phyloP scores from a whole-genome alignment of 1,140 invertebrate species.

The Drosophila guanche region DNA sequence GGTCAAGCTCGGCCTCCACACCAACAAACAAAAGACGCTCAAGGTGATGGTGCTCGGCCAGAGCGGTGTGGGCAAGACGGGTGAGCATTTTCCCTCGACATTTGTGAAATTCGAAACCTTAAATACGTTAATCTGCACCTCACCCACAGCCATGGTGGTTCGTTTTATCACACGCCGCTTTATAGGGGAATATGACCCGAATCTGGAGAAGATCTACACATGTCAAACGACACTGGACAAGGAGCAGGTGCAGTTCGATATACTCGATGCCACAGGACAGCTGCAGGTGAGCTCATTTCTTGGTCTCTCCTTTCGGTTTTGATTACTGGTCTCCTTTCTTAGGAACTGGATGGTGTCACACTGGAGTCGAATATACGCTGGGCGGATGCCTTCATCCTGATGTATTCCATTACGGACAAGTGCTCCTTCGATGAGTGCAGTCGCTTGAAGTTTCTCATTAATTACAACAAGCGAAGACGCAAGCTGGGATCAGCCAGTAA shows the following conservation, averaged over 20 bases:
- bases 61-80: conserved; percentile 91
- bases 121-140: conserved; percentile 4
- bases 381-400: conserved; percentile 93
- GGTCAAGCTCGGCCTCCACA: conserved; percentile 86
- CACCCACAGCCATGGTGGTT: conserved; percentile 87
- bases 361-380: conserved; percentile 91
- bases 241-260: conserved; percentile 90
- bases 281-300: conserved; percentile 85
- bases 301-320: conserved; percentile 37
- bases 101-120: neutral
- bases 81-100: conserved; percentile 83
- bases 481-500: conserved; percentile 85
- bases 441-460: conserved; percentile 90
- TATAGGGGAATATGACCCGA: conserved; percentile 93
- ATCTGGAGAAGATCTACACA: conserved; percentile 90
- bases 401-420: conserved; percentile 93
- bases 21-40: conserved; percentile 86
- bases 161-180: conserved; percentile 91
- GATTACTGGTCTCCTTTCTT: neutral
- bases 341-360: conserved; percentile 88
- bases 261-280: conserved; percentile 91
- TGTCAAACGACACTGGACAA: conserved; percentile 90
- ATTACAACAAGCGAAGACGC: conserved; percentile 89
- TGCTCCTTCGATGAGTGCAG: conserved; percentile 93
- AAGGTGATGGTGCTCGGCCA: conserved; percentile 91